Percentiles rank a stretch among this genome's conserved stretches.
Evolutionary conservation across 2,797 vertebrate species (phyloP).

Genomic region (Rhyacichthys aspro): DNA sequence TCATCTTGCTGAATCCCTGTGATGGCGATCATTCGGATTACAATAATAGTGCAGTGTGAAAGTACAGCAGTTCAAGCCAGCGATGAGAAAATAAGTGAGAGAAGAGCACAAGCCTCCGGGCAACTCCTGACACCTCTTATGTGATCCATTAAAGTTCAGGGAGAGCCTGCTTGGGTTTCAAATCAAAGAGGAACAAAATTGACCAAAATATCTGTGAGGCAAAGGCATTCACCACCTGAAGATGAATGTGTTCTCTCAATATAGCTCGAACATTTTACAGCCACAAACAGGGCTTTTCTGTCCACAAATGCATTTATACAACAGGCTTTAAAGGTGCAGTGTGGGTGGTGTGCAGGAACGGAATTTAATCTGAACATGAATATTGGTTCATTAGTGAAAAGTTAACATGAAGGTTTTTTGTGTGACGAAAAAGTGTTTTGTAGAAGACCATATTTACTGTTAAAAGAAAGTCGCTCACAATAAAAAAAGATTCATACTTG

Average conservation of each 20-base stretch:
- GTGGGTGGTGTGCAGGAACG: background rate
- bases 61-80: constrained; percentile 7
- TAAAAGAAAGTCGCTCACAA: no score
- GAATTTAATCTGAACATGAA: no score
- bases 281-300: constrained; percentile 31
- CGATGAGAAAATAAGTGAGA: constrained; percentile 38
- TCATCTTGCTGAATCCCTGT: background rate
- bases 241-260: constrained; percentile 69
- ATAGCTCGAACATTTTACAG: constrained; percentile 64
- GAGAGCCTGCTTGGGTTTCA: constrained; percentile 50
- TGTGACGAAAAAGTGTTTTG: no score
- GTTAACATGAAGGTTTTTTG: no score
- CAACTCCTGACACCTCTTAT: constrained; percentile 53
- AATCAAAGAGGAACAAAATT: constrained; percentile 74
- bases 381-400: no score
- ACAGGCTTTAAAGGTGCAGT: constrained; percentile 12
- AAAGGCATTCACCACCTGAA: constrained; percentile 67
- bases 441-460: no score
- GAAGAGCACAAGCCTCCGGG: constrained; percentile 42
- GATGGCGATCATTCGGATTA: background rate
- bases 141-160: constrained; percentile 63
- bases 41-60: constrained; percentile 4
- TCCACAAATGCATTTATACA: background rate
- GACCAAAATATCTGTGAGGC: constrained; percentile 71
- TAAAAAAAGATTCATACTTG: no score